A percentile compares a stretch with the other conserved stretches of the same genome.
These are phyloP conservation scores for Phyllostomus hastatus DNA, from an alignment of 2,113 vertebrate species.

Conservation along the genomic window DNA sequence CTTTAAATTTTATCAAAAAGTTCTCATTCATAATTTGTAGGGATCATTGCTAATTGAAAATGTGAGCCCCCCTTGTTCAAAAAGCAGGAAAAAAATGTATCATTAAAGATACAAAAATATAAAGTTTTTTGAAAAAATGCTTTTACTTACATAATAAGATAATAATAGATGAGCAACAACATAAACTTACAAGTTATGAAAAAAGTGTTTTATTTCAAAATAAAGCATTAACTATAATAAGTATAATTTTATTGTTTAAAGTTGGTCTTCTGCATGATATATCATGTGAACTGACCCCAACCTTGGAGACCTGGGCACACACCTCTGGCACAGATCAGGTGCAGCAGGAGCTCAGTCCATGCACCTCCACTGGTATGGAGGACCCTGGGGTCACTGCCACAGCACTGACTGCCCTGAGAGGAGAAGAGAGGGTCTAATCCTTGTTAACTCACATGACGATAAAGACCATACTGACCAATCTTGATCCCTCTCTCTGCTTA, in stretches of 20 bases:
- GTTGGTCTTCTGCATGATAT: neutral
- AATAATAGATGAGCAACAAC: neutral
- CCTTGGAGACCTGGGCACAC: neutral
- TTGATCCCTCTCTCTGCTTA: neutral
- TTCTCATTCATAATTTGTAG: neutral
- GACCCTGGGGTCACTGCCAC: neutral
- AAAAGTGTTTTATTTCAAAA: neutral
- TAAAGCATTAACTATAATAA: neutral
- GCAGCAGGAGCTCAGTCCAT: neutral
- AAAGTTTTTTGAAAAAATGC: neutral
- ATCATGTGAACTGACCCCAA: too few species aligned
- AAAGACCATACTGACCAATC: neutral
- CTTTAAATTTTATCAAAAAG: neutral
- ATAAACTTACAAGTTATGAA: neutral
- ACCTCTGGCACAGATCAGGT: too few species aligned
- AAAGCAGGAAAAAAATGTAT: neutral
- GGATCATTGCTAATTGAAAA: neutral
- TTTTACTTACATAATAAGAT: neutral
- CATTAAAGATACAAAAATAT: neutral
- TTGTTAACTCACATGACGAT: neutral
- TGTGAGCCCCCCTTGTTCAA: neutral
- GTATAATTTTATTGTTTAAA: neutral
- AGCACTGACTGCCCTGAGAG: neutral
- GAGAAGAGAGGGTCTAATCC: neutral
- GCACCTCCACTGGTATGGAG: accelerated